A percentile compares a stretch with the other conserved stretches of the same genome.
Evolutionary conservation across 2,797 vertebrate genomes (phyloP).

Genomic region (Discoglossus pictus): DNA sequence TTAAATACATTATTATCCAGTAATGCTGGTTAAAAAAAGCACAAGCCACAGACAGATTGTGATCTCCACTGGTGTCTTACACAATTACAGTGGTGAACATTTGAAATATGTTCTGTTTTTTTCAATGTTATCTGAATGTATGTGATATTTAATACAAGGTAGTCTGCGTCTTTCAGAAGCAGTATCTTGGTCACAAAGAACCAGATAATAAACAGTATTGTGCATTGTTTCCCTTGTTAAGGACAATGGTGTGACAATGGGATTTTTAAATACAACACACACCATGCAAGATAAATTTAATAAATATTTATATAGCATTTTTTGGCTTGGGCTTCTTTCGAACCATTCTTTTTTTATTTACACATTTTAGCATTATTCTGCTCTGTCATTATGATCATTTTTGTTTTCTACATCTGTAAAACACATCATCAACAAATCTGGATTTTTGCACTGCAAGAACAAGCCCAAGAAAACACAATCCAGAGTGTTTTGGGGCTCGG

Average conservation of each 20-base stretch:
- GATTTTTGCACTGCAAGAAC: conserved; percentile 23
- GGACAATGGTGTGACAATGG: conserved; percentile 25
- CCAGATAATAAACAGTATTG: neutral
- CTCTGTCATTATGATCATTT: conserved; percentile 1
- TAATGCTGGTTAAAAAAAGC: conserved; percentile 15
- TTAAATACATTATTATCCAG: conserved; percentile 21
- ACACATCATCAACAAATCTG: conserved; percentile 27
- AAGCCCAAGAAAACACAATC: conserved; percentile 9
- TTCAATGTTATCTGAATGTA: conserved; percentile 2
- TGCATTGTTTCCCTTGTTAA: conserved; percentile 10
- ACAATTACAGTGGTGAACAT: conserved; percentile 13
- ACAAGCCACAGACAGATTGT: conserved; percentile 22
- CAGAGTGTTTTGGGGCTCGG: conserved; percentile 1
- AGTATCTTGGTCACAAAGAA: conserved; percentile 1
- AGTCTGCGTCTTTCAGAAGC: conserved; percentile 2
- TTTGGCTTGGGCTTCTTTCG: conserved; percentile 59
- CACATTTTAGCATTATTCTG: conserved; percentile 20
- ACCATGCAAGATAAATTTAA: conserved; percentile 47
- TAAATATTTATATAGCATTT: conserved; percentile 32
- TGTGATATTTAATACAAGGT: neutral
- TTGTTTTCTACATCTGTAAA: conserved; percentile 14
- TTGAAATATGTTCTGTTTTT: neutral
- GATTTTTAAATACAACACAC: conserved; percentile 32
- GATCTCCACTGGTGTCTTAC: conserved; percentile 6
- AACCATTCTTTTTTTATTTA: conserved; percentile 53